A percentile compares a stretch with the other conserved stretches of the same genome.
Evolutionary conservation across 2,113 vertebrate genomes (phyloP).

Genomic region (Gobiocypris rarus): DNA sequence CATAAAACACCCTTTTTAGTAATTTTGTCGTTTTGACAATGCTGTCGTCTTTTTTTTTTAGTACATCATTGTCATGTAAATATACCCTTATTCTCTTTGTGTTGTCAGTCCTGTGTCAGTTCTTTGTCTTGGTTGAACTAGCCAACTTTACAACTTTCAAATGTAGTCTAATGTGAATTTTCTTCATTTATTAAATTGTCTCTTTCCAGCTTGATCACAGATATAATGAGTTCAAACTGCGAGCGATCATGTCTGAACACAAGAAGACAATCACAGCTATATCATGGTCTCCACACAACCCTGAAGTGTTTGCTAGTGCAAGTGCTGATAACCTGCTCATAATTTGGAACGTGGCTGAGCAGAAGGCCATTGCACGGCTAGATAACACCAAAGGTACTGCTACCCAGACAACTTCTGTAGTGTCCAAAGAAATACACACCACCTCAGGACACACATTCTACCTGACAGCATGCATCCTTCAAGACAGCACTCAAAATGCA

Average conservation of each 20-base stretch:
- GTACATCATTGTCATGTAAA: too few species aligned
- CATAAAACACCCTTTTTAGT: too few species aligned
- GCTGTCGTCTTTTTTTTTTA: too few species aligned
- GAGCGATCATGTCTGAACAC: conserved; percentile 97
- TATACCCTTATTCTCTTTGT: too few species aligned
- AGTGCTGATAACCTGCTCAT: conserved; percentile 92
- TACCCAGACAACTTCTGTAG: background rate
- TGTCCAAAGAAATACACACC: background rate
- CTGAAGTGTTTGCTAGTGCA: conserved; percentile 90
- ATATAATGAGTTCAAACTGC: conserved; percentile 95
- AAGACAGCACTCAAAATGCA: background rate
- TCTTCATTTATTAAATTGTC: background rate
- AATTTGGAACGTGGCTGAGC: conserved; percentile 94
- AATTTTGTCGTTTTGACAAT: too few species aligned
- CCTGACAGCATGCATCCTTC: background rate
- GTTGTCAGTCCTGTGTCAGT: too few species aligned
- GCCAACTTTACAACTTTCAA: background rate
- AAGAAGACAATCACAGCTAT: conserved; percentile 98
- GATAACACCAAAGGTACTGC: conserved; percentile 90
- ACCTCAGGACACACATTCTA: background rate
- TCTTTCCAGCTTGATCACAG: conserved; percentile 80
- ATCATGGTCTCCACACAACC: conserved; percentile 94
- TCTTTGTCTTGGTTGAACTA: too few species aligned
- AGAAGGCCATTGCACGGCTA: conserved; percentile 88
- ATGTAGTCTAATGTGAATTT: background rate